Evolutionary conservation across 2,888 invertebrate genomes (phyloP), one percentile per base, ranked within the genome.

Genomic region (Eupeodes luniger): DNA sequence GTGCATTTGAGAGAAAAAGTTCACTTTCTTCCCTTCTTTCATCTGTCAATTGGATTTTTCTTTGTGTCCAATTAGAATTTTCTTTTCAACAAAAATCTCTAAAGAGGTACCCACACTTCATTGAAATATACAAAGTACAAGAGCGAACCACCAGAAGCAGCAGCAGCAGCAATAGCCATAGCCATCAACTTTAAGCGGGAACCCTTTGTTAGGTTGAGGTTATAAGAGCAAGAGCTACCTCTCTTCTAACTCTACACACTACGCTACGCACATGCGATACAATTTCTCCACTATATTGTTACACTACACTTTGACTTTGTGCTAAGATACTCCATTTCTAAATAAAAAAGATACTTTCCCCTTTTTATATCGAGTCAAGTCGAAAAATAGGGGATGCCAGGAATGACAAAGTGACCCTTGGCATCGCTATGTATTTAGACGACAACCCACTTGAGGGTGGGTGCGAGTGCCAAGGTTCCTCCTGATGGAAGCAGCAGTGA

Each of bases 21-120:
- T 85, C 61, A 81, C 80, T 72, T 79, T 72, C 79, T 76, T 72
- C 70, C 70, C 59, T 70, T 49, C 44, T 34, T 57, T 70, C 57
- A 69, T 69, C 51, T 67, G 72, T 83, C 66, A 72, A 84, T 80
- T 80, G 76, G 66, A 74, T 76, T 67, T 75, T 72, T 57, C 64
- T 88, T 85, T 88, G 88, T 88, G 69, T 81, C 88, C 88, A 85
- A 88, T 88, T 88, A 88, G 88, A 88, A 81, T 85, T 78, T 88
- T 88, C 75, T 78, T 72, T 84, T 81, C 69, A 72, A 27, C 27
- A 27, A 27, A 69, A 53, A 19, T 49, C 36, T 40, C 1, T 6
- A 51, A 19, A 44, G 51, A 66, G 66, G 27, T 27, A 49, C n/a
- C 66, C n/a, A 51, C n/a, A 67, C 66, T 44, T 59, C 59, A 36